A percentile compares a stretch with the other conserved stretches of the same genome.
Conservation (phyloP, 2,113 vertebrate species). For the Abramis brama region DNA sequence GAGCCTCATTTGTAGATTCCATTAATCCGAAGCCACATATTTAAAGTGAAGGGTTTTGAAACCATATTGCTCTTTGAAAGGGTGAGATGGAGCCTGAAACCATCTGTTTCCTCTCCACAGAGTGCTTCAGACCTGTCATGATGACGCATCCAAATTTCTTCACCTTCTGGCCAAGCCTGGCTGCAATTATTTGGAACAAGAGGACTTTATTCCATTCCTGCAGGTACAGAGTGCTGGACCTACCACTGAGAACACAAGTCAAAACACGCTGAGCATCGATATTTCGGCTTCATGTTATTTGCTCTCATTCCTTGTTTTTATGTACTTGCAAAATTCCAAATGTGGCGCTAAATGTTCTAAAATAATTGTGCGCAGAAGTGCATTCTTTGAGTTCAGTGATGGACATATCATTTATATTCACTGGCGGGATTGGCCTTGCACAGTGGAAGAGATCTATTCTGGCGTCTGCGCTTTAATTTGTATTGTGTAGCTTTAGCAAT, state of each 20-base stretch:
- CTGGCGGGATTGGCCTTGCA: conserved; percentile 60
- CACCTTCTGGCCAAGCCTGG: conserved; percentile 92
- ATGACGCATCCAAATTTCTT: conserved; percentile 91
- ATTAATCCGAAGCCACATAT: conserved; percentile 48
- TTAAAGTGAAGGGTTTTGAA: conserved; percentile 52
- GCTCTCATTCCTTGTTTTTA: background rate
- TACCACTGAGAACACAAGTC: conserved; percentile 25
- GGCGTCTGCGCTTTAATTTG: conserved; percentile 77
- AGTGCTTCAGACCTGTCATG: conserved; percentile 90
- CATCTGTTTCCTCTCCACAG: conserved; percentile 79
- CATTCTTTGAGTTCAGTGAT: conserved; percentile 6
- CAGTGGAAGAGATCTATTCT: conserved; percentile 68
- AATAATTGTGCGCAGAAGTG: conserved; percentile 1
- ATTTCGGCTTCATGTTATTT: background rate
- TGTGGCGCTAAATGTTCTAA: background rate
- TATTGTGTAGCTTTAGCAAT: conserved; percentile 62
- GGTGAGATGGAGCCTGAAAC: conserved; percentile 55
- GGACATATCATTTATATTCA: conserved; percentile 64
- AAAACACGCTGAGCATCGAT: background rate
- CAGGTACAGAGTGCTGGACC: conserved; percentile 79
- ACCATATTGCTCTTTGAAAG: conserved; percentile 47
- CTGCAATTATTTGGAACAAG: conserved; percentile 92
- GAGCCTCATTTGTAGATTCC: conserved; percentile 70
- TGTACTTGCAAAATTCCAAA: conserved; percentile 1
- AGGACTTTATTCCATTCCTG: conserved; percentile 96